phyloP scores from a whole-genome alignment of 2,888 invertebrate genomes.

The Trissolcus brochymenae region DNA sequence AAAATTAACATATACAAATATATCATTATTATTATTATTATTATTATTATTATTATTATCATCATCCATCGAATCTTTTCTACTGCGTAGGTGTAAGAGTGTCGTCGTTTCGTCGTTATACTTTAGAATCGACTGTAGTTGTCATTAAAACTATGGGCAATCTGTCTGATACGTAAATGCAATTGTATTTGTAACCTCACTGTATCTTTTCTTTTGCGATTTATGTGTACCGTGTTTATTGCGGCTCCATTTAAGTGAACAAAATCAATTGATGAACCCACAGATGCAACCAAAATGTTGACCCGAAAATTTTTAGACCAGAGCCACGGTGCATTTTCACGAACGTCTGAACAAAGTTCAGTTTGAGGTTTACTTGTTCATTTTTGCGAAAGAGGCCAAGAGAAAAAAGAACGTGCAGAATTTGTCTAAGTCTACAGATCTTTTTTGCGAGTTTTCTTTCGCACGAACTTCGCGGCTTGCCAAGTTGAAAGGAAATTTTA shows the following conservation, averaged over 20 bases:
- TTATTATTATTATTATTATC: slow-evolving; percentile 37
- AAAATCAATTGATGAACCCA: too few species aligned
- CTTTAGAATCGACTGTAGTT: slow-evolving; percentile 61
- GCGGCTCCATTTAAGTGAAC: background rate
- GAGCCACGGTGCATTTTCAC: background rate
- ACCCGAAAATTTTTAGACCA: too few species aligned
- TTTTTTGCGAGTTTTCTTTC: too few species aligned
- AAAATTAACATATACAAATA: slow-evolving; percentile 42
- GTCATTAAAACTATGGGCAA: slow-evolving; percentile 44
- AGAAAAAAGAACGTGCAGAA: background rate
- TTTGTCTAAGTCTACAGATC: too few species aligned
- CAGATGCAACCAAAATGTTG: too few species aligned
- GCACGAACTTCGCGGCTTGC: too few species aligned
- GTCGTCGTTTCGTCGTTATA: slow-evolving; percentile 57
- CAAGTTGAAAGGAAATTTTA: slow-evolving; percentile 15
- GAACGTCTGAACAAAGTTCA: background rate
- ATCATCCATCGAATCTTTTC: slow-evolving; percentile 59
- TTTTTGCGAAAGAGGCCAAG: background rate
- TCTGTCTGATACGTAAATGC: slow-evolving; percentile 42
- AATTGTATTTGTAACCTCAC: slow-evolving; percentile 62
- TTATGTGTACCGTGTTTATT: slow-evolving; percentile 39
- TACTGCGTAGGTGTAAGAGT: slow-evolving; percentile 60
- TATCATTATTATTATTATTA: slow-evolving; percentile 41
- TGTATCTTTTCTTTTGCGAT: slow-evolving; percentile 53
- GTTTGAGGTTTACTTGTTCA: background rate